Base-by-base conservation (phyloP, 2,113 vertebrate genomes). In the Chaenocephalus aceratus region DNA sequence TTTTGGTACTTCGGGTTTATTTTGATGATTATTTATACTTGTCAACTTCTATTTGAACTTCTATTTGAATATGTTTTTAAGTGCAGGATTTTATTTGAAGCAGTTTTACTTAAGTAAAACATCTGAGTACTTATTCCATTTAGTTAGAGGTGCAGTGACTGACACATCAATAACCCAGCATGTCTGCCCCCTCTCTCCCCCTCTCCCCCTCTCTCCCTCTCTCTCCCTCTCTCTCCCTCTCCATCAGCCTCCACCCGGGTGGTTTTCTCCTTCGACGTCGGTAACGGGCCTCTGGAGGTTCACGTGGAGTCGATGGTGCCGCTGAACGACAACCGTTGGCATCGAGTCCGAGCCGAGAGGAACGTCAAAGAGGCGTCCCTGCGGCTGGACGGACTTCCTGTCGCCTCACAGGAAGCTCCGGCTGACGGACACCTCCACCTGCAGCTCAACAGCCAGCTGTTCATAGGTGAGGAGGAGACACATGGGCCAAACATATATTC, bases 401-500 rank as follows among this genome's bases (percentile, higher is more conserved):
- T 86, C 0, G 93, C 86, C 41, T 93, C 89, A 0, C 93, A 93
- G 21, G 65, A 91, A 41, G 96, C 98, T 36, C 96, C 97, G 0
- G 59, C 94, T 0, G 96, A 98, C 0, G 98, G 98, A 0, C 97
- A 97, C 45, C 94, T 97, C 63, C 97, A 96, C 18, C 82, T 99
- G 53, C 98, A 98, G 85, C 97, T 99, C 91, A 99, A 98, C 92
- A 99, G 97, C 80, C 97, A 98, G 75, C 96, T 99, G 18, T 99
- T 97, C 78, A 97, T 99, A 79, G 98, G 98, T 98, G 51, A 69
- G 79, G 12, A 48, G 26, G 0, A 10, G 36, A 41, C 36, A 41
- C 36, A 7, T 1, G 5, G 5, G 36, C 5, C 36, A 41, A 41
- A 8, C 5, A 8, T 8, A 41, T 41, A 41, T 41, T 6, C 36